Percentiles rank a stretch among this genome's conserved stretches.
These are phyloP conservation scores for Syrista parreyssii DNA, from an alignment of 2,888 invertebrate genomes.

Conservation along the genomic window DNA sequence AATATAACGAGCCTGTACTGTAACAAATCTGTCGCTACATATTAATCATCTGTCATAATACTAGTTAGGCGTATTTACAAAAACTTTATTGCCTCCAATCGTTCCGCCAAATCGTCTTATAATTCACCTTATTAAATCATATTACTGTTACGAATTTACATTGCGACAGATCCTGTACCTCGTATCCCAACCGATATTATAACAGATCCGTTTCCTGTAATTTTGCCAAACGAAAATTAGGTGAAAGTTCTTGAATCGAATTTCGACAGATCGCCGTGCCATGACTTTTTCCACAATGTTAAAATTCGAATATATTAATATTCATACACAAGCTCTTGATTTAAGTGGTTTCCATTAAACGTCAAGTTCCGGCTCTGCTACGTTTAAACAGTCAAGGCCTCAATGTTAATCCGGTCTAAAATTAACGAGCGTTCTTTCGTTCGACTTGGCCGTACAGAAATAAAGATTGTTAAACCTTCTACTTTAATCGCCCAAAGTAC, in stretches of 20 bases:
- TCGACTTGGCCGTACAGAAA: background rate
- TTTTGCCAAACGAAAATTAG: background rate
- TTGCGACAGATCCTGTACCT: background rate
- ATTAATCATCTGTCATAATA: constrained; percentile 12
- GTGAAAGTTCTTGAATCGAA: background rate
- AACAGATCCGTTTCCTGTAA: background rate
- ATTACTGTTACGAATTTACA: background rate
- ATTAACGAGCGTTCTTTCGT: background rate
- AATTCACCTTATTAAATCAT: background rate
- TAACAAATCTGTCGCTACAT: constrained; percentile 16
- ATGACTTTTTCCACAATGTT: background rate
- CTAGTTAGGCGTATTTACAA: background rate
- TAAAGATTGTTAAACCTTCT: background rate
- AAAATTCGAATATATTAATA: background rate
- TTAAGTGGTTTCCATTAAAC: background rate
- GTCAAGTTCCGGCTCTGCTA: background rate
- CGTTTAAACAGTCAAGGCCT: background rate
- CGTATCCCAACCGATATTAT: background rate
- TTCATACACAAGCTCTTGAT: background rate
- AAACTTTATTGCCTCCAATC: background rate
- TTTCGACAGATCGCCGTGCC: background rate
- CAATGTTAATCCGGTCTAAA: background rate
- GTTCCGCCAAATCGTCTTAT: background rate
- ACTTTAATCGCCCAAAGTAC: background rate
- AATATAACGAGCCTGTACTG: constrained; percentile 7